Base-by-base conservation (phyloP, 2,888 invertebrate genomes). In the Rhimphoctona megacephalus region DNA sequence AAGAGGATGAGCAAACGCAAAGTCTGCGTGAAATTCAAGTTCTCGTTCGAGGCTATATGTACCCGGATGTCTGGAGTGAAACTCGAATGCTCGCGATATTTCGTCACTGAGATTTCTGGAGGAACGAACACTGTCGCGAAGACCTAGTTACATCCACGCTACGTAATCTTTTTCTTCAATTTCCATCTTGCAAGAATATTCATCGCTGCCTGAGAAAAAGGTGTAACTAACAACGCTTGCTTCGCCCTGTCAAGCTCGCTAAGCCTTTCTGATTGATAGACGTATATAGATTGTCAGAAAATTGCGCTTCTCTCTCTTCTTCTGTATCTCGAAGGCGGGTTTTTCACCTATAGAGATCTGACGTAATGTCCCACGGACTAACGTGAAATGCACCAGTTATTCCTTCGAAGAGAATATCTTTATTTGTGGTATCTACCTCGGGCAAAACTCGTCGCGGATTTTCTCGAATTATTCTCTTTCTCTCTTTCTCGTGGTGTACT, bases 21-120 rank as follows among this genome's bases (percentile, higher is more conserved):
- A 81, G 67, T 81, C 67, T 82, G 57, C 81, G 81, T 69, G 69
- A 82, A 82, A 76, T 76, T 76, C 67, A 36, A 76, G 57, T 67
- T 82, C 69, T 74, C 74, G 69, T 74, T 74, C 67, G n/a, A 64
- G 66, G 54, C 33, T 22, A 30, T 67, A 76, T 43, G 14, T 54
- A 76, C 57, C 52, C 30, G 52, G 43, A 69, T 25, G 52, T 72
- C 72, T 73, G 61, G 36, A 82, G 66, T 25, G 49, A 76, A 82
- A 69, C 36, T 69, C 57, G 43, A 46, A 74, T 74, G 30, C 54
- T 52, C 49, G 61, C 54, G 72, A 72, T 80, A 81, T 66, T 57
- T 80, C 79, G 70, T 70, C 79, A 80, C 57, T 11, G 77, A 66
- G 64, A 78, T 77, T 52, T 61, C 49, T 76, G 14, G 22, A 57